Percentiles rank a stretch among this genome's conserved stretches.
Evolutionary conservation across 2,797 vertebrate species (phyloP).

Genomic region (Hoplostethus mediterraneus): DNA sequence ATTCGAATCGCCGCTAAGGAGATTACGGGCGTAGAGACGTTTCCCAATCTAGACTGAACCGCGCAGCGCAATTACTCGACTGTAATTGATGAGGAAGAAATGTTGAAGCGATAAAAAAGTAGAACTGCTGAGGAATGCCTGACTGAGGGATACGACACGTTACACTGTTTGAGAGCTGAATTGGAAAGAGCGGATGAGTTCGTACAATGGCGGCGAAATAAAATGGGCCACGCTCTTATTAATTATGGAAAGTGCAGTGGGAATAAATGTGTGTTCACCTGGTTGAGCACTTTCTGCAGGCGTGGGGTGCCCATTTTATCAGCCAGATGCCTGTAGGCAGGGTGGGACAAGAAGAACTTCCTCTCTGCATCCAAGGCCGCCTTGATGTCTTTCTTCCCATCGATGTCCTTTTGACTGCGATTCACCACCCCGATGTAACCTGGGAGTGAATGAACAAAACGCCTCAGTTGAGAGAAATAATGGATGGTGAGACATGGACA

Average conservation of each 20-base stretch:
- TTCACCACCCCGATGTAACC: slow-evolving; percentile 93
- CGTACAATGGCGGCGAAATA: slow-evolving; percentile 21
- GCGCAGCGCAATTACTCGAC: neutral
- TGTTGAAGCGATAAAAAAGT: neutral
- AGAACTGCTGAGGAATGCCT: slow-evolving; percentile 7
- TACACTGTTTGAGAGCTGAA: slow-evolving; percentile 46
- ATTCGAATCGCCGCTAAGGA: slow-evolving; percentile 4
- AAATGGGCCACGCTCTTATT: slow-evolving; percentile 52
- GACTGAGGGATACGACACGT: slow-evolving; percentile 24
- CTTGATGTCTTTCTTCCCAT: slow-evolving; percentile 92
- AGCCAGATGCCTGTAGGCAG: slow-evolving; percentile 88
- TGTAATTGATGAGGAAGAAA: slow-evolving; percentile 4
- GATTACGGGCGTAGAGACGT: slow-evolving; percentile 1
- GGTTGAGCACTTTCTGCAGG: slow-evolving; percentile 89
- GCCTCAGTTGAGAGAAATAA: neutral
- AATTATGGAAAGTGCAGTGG: slow-evolving; percentile 64
- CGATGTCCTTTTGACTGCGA: slow-evolving; percentile 94
- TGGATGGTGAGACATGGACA: neutral
- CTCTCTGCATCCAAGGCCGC: slow-evolving; percentile 89
- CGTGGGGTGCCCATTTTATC: slow-evolving; percentile 91
- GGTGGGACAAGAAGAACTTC: slow-evolving; percentile 91
- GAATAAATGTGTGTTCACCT: slow-evolving; percentile 81
- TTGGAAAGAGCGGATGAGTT: slow-evolving; percentile 28
- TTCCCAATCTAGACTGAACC: neutral
- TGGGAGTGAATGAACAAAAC: slow-evolving; percentile 48